Percentiles rank a stretch among this genome's conserved stretches.
Evolutionary conservation across 2,797 vertebrate species (phyloP).

Genomic region (Manis pentadactyla): DNA sequence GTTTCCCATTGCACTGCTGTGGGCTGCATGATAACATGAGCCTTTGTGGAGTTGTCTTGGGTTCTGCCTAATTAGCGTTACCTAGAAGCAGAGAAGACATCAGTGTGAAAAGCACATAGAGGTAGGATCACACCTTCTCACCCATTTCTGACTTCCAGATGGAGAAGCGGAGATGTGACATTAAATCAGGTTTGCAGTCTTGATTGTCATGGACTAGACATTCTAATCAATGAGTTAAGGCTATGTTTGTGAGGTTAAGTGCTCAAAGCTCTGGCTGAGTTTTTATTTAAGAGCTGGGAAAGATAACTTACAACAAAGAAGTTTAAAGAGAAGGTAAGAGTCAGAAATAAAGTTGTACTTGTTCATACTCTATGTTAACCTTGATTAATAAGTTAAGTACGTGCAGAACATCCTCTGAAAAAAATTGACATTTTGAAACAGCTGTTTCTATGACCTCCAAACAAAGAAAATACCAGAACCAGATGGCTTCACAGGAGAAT

Average conservation of each 20-base stretch:
- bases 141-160: not conserved
- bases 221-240: not conserved
- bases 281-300: conserved; percentile 13
- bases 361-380: not conserved
- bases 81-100: not conserved
- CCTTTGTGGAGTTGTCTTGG: not conserved
- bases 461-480: not conserved
- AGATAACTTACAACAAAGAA: not conserved
- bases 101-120: not conserved
- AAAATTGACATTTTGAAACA: not conserved
- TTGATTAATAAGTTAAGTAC: not conserved
- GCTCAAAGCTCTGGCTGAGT: not conserved
- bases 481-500: not conserved
- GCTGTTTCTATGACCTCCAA: not conserved
- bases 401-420: not conserved
- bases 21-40: not conserved
- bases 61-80: not conserved
- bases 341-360: not conserved
- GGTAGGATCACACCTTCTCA: not conserved
- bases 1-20: not conserved
- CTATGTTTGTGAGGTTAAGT: not conserved
- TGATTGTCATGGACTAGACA: not conserved
- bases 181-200: conserved; percentile 3
- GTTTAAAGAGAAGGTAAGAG: not conserved
- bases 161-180: not conserved